Evolutionary conservation across 1,140 invertebrate genomes (phyloP).

Genomic region (Tachypleus tridentatus): DNA sequence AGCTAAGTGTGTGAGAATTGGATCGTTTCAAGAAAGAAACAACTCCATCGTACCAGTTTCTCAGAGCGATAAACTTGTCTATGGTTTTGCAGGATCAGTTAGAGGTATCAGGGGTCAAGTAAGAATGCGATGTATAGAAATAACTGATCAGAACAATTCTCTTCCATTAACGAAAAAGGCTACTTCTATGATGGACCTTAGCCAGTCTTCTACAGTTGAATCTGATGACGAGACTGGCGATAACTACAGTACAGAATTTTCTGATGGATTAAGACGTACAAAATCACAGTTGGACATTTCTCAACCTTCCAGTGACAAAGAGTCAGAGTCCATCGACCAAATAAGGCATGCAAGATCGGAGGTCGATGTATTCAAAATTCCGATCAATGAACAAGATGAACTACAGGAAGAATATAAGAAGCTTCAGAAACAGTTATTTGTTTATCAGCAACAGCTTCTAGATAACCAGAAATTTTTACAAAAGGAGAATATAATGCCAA

Average conservation of each 20-base stretch:
- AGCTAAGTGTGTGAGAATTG: no score
- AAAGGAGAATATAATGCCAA: no score
- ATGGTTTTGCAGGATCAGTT: slow-evolving; percentile 5
- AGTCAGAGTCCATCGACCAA: no score
- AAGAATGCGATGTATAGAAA: slow-evolving; percentile 1
- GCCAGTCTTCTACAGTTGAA: not conserved
- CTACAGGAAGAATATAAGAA: slow-evolving; percentile 14
- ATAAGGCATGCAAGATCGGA: no score
- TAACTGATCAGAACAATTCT: not conserved
- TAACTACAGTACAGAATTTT: no score
- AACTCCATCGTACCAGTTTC: no score
- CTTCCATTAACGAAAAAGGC: slow-evolving; percentile 1
- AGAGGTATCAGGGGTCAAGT: slow-evolving; percentile 6
- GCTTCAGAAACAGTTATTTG: slow-evolving; percentile 14
- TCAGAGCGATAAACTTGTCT: not conserved
- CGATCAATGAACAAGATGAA: slow-evolving; percentile 10
- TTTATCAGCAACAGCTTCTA: slow-evolving; percentile 16
- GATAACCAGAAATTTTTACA: slow-evolving; percentile 14
- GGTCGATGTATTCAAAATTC: slow-evolving; percentile 5
- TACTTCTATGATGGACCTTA: not conserved
- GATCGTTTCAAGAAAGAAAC: no score
- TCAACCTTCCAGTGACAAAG: no score
- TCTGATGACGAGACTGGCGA: no score
- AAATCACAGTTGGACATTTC: no score
- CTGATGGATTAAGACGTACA: no score